Percentiles rank a stretch among this genome's conserved stretches.
phyloP scores from a whole-genome alignment of 2,888 invertebrate genomes.

The Carpatolechia fugitivella region DNA sequence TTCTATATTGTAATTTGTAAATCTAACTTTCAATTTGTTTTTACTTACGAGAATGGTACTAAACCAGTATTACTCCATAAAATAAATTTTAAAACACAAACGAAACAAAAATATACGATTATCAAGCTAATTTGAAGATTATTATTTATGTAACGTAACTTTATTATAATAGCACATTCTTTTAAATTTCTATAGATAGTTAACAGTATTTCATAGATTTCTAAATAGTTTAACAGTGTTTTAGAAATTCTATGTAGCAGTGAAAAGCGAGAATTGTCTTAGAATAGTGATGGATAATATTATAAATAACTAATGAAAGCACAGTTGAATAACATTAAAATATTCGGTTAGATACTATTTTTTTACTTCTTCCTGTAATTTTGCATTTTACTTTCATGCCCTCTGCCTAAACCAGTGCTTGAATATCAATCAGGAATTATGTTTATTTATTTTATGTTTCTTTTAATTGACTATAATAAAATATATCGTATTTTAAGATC shows the following conservation, averaged over 20 bases:
- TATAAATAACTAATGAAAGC: no score
- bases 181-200: background rate
- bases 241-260: background rate
- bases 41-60: no score
- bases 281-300: background rate
- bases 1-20: no score
- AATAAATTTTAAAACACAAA: no score
- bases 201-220: conserved; percentile 9
- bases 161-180: background rate
- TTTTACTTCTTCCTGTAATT: background rate
- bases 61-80: no score
- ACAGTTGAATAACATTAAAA: background rate
- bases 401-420: background rate
- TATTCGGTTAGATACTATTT: background rate
- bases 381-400: background rate
- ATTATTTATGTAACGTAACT: background rate
- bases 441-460: background rate
- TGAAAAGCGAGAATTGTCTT: background rate
- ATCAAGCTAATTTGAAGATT: background rate
- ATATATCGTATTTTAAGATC: background rate
- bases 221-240: background rate
- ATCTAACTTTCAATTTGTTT: no score
- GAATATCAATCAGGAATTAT: background rate
- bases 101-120: no score
- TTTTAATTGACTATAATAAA: conserved; percentile 5